These are phyloP conservation scores for Darevskia mixta DNA, from an alignment of 2,797 vertebrate species.

Conservation along the genomic window DNA sequence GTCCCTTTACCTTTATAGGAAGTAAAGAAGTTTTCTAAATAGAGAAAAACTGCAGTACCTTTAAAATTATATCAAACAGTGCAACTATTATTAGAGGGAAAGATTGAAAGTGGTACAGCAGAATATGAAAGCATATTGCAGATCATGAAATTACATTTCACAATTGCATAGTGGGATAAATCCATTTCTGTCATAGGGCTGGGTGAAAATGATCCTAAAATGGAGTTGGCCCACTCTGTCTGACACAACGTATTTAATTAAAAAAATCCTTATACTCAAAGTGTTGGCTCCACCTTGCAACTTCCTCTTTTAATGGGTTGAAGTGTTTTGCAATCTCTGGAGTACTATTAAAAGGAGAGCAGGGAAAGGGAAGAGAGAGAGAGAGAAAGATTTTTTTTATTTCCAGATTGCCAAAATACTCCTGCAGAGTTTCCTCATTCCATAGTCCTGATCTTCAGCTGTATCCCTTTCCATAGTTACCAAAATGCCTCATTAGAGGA, in stretches of 20 bases:
- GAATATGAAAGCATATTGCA: neutral
- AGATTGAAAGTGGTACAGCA: neutral
- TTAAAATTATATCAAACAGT: neutral
- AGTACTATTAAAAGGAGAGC: slow-evolving; percentile 51
- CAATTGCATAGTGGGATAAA: neutral
- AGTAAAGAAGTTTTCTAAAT: neutral
- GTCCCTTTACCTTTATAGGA: neutral
- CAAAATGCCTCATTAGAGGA: neutral
- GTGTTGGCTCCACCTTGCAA: slow-evolving; percentile 57
- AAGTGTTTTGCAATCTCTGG: slow-evolving; percentile 61
- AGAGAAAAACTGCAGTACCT: neutral
- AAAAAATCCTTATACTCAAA: slow-evolving; percentile 70
- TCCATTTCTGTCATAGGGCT: slow-evolving; percentile 37
- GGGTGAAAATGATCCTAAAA: slow-evolving; percentile 28
- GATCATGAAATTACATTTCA: neutral
- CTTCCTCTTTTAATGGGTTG: slow-evolving; percentile 61
- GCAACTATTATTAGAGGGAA: neutral
- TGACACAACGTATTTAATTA: slow-evolving; percentile 68
- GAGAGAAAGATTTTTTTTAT: neutral
- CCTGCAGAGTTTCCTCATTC: neutral
- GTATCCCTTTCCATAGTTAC: neutral
- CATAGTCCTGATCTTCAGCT: neutral
- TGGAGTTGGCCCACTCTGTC: slow-evolving; percentile 62
- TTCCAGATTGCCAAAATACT: neutral
- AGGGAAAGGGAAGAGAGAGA: slow-evolving; percentile 50